These are phyloP conservation scores for Tinea semifulvella DNA, from an alignment of 2,888 invertebrate species.

Conservation along the genomic window DNA sequence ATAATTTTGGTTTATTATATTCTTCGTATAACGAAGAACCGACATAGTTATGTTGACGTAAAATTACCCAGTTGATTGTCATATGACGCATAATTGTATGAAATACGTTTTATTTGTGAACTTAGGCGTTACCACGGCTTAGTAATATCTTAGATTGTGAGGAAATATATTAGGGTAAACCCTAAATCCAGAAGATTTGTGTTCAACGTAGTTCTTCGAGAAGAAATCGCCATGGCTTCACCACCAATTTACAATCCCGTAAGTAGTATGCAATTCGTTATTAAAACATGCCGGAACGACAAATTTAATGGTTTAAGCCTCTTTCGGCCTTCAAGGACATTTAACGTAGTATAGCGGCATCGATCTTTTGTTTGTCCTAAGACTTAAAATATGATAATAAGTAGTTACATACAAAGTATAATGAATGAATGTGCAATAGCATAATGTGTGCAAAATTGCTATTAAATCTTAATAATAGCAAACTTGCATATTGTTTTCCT, in stretches of 20 bases:
- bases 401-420: background rate
- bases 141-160: background rate
- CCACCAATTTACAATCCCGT: constrained; percentile 52
- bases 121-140: constrained; percentile 1
- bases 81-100: constrained; percentile 36
- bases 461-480: no score
- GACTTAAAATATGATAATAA: background rate
- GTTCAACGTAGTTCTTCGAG: background rate
- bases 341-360: background rate
- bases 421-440: background rate
- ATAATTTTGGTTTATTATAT: no score
- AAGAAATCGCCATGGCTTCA: constrained; percentile 35
- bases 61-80: constrained; percentile 15
- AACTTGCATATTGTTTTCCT: no score
- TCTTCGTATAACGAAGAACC: no score
- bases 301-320: background rate
- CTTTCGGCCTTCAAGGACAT: constrained; percentile 3
- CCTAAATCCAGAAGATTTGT: constrained; percentile 1
- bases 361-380: background rate
- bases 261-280: constrained; percentile 25
- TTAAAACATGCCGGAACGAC: background rate
- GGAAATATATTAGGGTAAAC: background rate
- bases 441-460: background rate
- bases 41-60: constrained; percentile 1
- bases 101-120: constrained; percentile 10